Base-by-base conservation (phyloP, 2,113 vertebrate species). In the Odocoileus hemionus region DNA sequence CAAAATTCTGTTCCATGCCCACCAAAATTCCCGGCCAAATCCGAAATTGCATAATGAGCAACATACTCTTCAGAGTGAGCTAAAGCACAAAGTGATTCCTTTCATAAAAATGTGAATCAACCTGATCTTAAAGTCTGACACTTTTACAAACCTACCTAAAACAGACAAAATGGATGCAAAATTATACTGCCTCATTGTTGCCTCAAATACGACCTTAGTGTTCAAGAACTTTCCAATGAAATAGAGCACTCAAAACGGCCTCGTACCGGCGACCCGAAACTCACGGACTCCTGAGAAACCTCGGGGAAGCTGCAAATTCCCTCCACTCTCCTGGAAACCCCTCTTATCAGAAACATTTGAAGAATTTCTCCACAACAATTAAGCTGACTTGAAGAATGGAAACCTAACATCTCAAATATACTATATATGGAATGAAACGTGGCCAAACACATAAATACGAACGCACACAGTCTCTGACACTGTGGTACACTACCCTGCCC, bases 371-470 rank as follows among this genome's bases (percentile, higher is more conserved):
- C 95, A 86, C 85, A 25, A 98, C 98, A 98, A 98, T 95, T 97
- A 98, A 97, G 97, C 92, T 5, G 91, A 96, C 97, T 95, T 10
- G 95, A 98, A 98, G 96, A 98, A 98, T 95, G 94, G 97, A 97
- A 98, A 98, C 89, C 74, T 55, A 92, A 97, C 87, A 92, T 96
- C 97, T 94, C 95, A 97, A 98, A 98, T 98, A 98, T 16, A 95
- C 98, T 98, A 98, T 98, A 98, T 98, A 99, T 98, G 98, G 98
- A 95, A 47, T 57, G 97, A 97, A 93, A 95, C 98, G 80, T 13
- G 94, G 97, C n/a, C 97, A 97, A 97, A 97, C 97, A 97, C 97
- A 50, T 95, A 92, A 91, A 98, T 76, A 97, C 96, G 94, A 94
- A 97, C 95, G 43, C 96, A 61, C 87, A 80, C 47, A 4, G 64